Percentiles rank a stretch among this genome's conserved stretches.
Evolutionary conservation across 2,888 invertebrate species (phyloP).

Genomic region (Nomada fucata): DNA sequence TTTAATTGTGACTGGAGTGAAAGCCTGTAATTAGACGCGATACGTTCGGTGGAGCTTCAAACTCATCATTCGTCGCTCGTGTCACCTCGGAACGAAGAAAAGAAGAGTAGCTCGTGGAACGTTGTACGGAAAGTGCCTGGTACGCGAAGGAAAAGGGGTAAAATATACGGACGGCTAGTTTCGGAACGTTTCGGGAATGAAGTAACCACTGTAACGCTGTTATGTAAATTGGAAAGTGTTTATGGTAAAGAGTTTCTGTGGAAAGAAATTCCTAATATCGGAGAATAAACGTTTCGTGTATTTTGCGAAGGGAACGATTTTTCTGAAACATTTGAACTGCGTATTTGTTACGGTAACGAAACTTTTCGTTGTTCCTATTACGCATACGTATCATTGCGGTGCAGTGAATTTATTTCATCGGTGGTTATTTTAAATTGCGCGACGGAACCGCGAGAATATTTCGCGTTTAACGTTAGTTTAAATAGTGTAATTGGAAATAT

Average conservation of each 20-base stretch:
- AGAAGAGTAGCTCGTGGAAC: too few relatives aligned
- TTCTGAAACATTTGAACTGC: not conserved
- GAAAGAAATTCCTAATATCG: not conserved
- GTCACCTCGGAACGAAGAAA: not conserved
- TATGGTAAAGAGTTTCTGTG: not conserved
- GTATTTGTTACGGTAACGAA: not conserved
- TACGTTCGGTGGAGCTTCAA: slow-evolving; percentile 8
- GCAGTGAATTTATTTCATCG: not conserved
- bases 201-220: not conserved
- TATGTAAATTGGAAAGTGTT: slow-evolving; percentile 10
- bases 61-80: not conserved
- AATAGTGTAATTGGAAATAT: too few relatives aligned
- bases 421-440: not conserved
- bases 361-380: not conserved
- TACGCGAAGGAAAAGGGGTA: not conserved
- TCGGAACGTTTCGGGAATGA: not conserved
- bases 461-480: not conserved
- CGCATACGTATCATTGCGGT: too few relatives aligned
- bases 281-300: not conserved
- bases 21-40: slow-evolving; percentile 11
- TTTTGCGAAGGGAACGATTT: slow-evolving; percentile 9
- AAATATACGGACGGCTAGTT: not conserved
- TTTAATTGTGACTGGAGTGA: slow-evolving; percentile 5
- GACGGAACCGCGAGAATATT: not conserved
- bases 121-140: not conserved